Conservation (phyloP, 2,888 invertebrate species). For the Agrilus mali region DNA sequence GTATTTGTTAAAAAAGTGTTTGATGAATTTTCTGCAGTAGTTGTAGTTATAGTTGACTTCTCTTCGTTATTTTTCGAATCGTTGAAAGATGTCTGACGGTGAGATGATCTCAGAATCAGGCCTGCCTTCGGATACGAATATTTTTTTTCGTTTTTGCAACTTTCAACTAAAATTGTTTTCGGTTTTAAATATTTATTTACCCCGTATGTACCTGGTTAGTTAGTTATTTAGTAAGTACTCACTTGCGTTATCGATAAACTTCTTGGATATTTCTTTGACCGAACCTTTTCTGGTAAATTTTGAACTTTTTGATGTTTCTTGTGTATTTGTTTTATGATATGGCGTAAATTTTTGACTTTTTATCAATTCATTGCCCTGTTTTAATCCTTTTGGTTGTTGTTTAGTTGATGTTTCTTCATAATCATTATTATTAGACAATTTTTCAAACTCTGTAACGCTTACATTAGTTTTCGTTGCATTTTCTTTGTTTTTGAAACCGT, state of each 20-base stretch:
- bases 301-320: constrained; percentile 18
- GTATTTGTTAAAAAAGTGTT: constrained; percentile 61
- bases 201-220: too few relatives aligned
- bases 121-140: constrained; percentile 59
- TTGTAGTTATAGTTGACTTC: too few relatives aligned
- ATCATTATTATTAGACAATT: too few relatives aligned
- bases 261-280: constrained; percentile 66
- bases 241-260: constrained; percentile 60
- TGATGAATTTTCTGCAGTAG: constrained; percentile 13
- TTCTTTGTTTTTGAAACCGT: constrained; percentile 31
- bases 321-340: background rate
- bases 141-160: constrained; percentile 40
- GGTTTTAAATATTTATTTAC: background rate
- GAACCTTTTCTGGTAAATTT: constrained; percentile 54
- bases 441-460: background rate
- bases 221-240: too few relatives aligned
- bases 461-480: constrained; percentile 10
- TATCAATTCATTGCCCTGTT: background rate
- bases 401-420: too few relatives aligned
- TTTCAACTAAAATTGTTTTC: constrained; percentile 35
- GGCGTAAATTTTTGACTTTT: background rate
- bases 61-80: constrained; percentile 23
- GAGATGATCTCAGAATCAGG: constrained; percentile 58
- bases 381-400: too few relatives aligned
- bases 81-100: constrained; percentile 45